These are phyloP conservation scores for Gorsachius goisagi DNA, from an alignment of 2,113 vertebrate species.

Conservation along the genomic window DNA sequence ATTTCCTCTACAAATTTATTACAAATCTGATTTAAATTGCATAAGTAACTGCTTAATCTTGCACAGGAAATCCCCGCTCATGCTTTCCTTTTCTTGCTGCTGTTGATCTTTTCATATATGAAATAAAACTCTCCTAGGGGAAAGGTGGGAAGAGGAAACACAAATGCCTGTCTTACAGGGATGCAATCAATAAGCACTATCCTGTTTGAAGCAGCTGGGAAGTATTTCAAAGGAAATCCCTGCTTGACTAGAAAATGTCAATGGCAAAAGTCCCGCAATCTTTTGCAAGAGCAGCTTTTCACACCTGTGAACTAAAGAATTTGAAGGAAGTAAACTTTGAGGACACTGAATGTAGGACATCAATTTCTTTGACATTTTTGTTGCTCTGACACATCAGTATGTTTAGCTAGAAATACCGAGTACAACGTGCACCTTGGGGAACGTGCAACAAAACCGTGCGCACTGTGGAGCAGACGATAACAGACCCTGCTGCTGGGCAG, in stretches of 20 bases:
- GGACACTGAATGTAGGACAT: no score
- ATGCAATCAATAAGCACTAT: neutral
- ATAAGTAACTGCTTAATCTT: slow-evolving; percentile 10
- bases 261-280: neutral
- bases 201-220: neutral
- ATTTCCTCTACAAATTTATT: slow-evolving; percentile 35
- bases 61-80: neutral
- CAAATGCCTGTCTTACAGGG: neutral
- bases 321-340: neutral
- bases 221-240: neutral
- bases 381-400: neutral
- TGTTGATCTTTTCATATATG: neutral
- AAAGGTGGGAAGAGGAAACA: neutral
- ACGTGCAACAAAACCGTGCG: accelerated
- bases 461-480: accelerated
- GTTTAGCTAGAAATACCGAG: neutral
- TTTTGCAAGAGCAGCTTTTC: neutral
- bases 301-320: neutral
- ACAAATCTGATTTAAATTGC: slow-evolving; percentile 21
- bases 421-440: neutral
- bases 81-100: neutral
- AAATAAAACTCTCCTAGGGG: neutral
- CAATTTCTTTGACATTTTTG: neutral
- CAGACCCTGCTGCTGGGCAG: neutral
- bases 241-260: neutral